Base-by-base conservation (phyloP, 2,888 invertebrate genomes). In the Anaspis maculata region DNA sequence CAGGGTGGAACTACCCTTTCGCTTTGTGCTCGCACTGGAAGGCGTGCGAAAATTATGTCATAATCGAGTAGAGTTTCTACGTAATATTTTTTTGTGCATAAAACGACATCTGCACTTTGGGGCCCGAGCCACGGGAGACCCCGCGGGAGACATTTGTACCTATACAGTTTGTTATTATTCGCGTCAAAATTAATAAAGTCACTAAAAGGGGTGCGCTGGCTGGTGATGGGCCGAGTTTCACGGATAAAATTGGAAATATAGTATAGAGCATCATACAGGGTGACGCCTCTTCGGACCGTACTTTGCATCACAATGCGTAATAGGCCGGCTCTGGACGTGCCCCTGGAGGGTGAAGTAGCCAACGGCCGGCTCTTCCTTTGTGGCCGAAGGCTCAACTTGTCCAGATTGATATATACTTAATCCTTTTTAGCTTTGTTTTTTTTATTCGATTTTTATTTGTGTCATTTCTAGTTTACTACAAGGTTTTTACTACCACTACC, bases 41-140 rank as follows among this genome's bases (percentile, higher is more conserved):
- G 57, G 58, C 57, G 56, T 56, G 56, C 54, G 56, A 56, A 56
- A 55, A 57, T 58, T 57, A 56, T 55, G 51, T 55, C 54, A 52
- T 56, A 52, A 57, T 52, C 48, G 46, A 48, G 41, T n/a, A n/a
- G 25, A 7, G 46, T 50, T 54, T 51, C 51, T 52, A 30, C 35
- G 31, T 49, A 51, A 52, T 52, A 54, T 52, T 50, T 54, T 51
- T 10, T 9, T 24, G 4, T 5, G 5, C 24, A 24, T 24, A 24
- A 5, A n/a, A n/a, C n/a, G n/a, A 24, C 24, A 24, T 9, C 6
- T 24, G 24, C 12, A 24, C 9, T 16, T 15, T 25, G 16, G n/a
- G n/a, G n/a, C n/a, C n/a, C 16, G 16, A 14, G 23, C 45, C 42
- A 41, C 34, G 39, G 39, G 32, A 30, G 31, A 28, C 42, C 48